phyloP scores from a whole-genome alignment of 2,888 invertebrate genomes.

The Argynnis bischoffii region DNA sequence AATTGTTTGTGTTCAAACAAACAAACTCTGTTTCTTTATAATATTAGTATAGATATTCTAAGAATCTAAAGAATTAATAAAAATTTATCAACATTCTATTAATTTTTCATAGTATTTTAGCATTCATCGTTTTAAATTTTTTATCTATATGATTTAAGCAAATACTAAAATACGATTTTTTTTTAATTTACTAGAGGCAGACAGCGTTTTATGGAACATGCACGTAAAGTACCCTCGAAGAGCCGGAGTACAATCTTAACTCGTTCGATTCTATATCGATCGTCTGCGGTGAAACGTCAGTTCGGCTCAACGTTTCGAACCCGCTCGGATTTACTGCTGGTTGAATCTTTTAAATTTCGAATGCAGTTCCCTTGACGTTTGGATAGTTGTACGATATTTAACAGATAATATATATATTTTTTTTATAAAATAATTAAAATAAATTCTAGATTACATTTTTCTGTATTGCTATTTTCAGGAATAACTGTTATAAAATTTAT shows the following conservation, averaged over 20 bases:
- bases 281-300: slow-evolving; percentile 48
- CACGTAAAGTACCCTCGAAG: slow-evolving; percentile 17
- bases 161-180: background rate
- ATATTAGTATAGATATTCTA: too few relatives aligned
- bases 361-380: slow-evolving; percentile 37
- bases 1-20: too few relatives aligned
- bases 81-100: too few relatives aligned
- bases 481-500: too few relatives aligned
- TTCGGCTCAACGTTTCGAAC: slow-evolving; percentile 37
- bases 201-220: slow-evolving; percentile 62
- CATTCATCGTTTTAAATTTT: too few relatives aligned
- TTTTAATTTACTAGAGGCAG: slow-evolving; percentile 40
- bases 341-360: slow-evolving; percentile 27
- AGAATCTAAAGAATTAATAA: too few relatives aligned
- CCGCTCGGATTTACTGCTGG: slow-evolving; percentile 34
- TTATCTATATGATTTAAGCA: too few relatives aligned
- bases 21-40: too few relatives aligned
- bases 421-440: background rate
- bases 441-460: too few relatives aligned
- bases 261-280: slow-evolving; percentile 64
- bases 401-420: slow-evolving; percentile 31
- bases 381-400: slow-evolving; percentile 31
- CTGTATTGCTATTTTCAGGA: too few relatives aligned
- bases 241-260: slow-evolving; percentile 49
- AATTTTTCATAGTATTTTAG: too few relatives aligned